These are phyloP conservation scores for Bradypodion ventrale DNA, from an alignment of 2,797 vertebrate genomes.

Conservation along the genomic window DNA sequence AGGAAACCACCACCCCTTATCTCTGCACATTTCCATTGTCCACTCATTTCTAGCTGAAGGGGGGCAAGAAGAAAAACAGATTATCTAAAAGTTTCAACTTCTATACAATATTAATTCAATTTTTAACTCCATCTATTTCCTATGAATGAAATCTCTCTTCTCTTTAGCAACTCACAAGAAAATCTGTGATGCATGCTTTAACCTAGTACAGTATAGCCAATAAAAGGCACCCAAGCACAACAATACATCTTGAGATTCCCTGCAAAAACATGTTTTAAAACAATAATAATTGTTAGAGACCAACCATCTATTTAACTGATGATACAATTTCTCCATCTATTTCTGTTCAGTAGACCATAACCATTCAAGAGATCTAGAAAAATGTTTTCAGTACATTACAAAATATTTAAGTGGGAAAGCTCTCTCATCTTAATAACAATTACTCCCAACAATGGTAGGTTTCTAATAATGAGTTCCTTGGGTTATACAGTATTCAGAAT, in stretches of 20 bases:
- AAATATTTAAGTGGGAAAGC: neutral
- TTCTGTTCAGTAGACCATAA: neutral
- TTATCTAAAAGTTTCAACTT: neutral
- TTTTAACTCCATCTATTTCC: neutral
- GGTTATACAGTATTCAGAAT: neutral
- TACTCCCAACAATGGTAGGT: neutral
- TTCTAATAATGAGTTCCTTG: neutral
- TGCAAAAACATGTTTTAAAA: constrained; percentile 14
- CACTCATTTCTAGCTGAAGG: neutral
- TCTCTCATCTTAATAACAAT: neutral
- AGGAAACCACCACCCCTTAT: neutral
- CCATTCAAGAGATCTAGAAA: neutral
- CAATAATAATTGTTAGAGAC: constrained; percentile 27
- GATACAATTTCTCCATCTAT: too few relatives aligned
- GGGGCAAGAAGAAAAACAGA: neutral
- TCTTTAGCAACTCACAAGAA: constrained; percentile 31
- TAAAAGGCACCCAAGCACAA: constrained; percentile 3
- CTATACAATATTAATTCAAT: neutral
- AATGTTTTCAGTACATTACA: neutral
- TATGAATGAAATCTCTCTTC: constrained; percentile 38
- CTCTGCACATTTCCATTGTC: neutral
- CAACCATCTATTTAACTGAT: neutral
- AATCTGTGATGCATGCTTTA: constrained; percentile 34
- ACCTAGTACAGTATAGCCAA: constrained; percentile 11
- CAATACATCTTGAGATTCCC: constrained; percentile 1